Conservation (phyloP, 1,140 invertebrate genomes). For the Cecropterus lyciades region DNA sequence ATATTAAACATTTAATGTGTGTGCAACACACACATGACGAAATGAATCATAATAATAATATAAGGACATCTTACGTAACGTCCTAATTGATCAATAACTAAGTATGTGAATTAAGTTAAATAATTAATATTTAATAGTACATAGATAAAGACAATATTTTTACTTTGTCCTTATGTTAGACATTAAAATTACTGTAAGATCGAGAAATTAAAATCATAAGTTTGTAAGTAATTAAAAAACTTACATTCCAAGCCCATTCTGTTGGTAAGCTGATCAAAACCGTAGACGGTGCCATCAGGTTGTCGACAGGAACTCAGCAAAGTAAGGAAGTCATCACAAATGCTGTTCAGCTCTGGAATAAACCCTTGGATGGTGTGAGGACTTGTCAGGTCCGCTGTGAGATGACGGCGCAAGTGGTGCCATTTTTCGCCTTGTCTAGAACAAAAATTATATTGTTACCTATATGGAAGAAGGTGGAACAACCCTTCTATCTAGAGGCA, state of each 20-base stretch:
- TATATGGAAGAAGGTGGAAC: not conserved
- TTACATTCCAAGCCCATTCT: slow-evolving; percentile 92
- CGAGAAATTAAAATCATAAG: too few relatives aligned
- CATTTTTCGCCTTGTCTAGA: slow-evolving; percentile 92
- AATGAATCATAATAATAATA: too few relatives aligned
- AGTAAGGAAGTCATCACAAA: slow-evolving; percentile 92
- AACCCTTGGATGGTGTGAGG: slow-evolving; percentile 91
- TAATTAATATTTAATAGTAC: too few relatives aligned
- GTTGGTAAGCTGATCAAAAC: slow-evolving; percentile 90
- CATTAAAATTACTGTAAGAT: too few relatives aligned
- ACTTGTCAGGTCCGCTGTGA: slow-evolving; percentile 92
- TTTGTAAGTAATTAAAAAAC: slow-evolving; percentile 42
- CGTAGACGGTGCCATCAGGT: slow-evolving; percentile 79
- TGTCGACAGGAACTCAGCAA: slow-evolving; percentile 85
- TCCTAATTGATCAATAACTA: too few relatives aligned
- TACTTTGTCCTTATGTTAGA: too few relatives aligned
- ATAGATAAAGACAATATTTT: too few relatives aligned
- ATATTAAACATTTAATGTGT: too few relatives aligned
- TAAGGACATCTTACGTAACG: too few relatives aligned
- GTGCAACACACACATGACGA: too few relatives aligned
- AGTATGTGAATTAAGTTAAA: too few relatives aligned
- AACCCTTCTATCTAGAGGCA: too few relatives aligned
- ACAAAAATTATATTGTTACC: slow-evolving; percentile 31
- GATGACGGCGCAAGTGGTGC: slow-evolving; percentile 89
- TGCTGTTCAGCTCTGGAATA: slow-evolving; percentile 90